phyloP scores from a whole-genome alignment of 2,113 vertebrate genomes.

The Falco punctatus region DNA sequence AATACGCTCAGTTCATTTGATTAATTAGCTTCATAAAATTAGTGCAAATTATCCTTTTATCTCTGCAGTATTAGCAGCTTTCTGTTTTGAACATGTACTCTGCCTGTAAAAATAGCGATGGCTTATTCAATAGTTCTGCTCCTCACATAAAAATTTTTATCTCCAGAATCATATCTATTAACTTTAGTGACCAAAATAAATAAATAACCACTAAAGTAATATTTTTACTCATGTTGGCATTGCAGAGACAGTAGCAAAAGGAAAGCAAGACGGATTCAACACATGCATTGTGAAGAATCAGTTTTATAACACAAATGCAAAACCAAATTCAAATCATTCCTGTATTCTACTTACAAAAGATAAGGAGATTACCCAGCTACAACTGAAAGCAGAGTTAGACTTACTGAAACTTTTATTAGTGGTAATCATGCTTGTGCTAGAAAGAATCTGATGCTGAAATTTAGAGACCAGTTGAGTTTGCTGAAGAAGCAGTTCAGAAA shows the following conservation, averaged over 20 bases:
- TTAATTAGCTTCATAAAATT: slow-evolving; percentile 60
- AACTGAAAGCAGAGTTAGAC: slow-evolving; percentile 9
- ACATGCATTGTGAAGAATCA: not conserved
- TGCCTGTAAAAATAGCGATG: slow-evolving; percentile 2
- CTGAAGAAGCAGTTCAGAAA: slow-evolving; percentile 32
- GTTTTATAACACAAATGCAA: not conserved
- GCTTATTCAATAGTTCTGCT: not conserved
- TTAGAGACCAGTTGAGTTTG: not conserved
- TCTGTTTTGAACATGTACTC: slow-evolving; percentile 21
- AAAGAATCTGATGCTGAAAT: slow-evolving; percentile 1
- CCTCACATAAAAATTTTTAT: not conserved
- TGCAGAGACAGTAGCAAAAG: not conserved
- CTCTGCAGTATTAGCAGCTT: slow-evolving; percentile 47
- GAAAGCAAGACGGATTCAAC: not conserved
- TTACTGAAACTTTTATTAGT: not conserved
- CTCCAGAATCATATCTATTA: not conserved
- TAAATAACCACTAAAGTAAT: not conserved
- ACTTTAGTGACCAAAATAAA: not conserved
- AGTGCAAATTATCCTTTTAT: slow-evolving; percentile 57
- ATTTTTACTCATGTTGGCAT: not conserved
- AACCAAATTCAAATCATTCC: not conserved
- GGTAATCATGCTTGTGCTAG: not conserved
- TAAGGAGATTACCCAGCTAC: not conserved
- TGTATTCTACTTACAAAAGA: not conserved
- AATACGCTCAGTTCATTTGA: slow-evolving; percentile 46